Percentiles rank a stretch among this genome's conserved stretches.
Evolutionary conservation across 2,797 vertebrate species (phyloP).

Genomic region (Notamacropus eugenii): DNA sequence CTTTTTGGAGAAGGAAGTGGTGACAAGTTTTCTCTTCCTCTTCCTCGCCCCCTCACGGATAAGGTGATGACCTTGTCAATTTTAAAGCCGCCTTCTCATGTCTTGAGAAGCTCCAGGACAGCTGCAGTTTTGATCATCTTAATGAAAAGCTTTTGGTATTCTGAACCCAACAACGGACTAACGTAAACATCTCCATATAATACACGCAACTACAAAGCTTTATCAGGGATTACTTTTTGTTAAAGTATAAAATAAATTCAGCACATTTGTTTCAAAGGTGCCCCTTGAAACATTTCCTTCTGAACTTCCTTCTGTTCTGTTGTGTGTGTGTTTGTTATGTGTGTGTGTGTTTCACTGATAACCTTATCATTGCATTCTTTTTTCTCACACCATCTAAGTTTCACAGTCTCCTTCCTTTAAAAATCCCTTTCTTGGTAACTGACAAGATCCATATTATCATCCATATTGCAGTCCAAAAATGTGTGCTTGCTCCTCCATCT

Average conservation of each 20-base stretch:
- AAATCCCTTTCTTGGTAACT: neutral
- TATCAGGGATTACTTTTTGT: neutral
- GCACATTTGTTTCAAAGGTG: neutral
- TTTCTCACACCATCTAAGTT: neutral
- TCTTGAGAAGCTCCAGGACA: neutral
- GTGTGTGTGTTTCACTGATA: neutral
- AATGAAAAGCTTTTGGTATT: neutral
- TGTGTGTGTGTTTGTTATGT: too few species aligned
- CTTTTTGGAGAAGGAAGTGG: neutral
- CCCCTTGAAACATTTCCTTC: neutral
- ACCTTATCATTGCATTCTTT: neutral
- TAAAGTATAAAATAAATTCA: neutral
- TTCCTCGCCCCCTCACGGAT: neutral
- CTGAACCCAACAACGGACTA: neutral
- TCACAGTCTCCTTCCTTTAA: neutral
- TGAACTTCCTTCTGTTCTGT: neutral
- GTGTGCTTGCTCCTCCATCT: neutral
- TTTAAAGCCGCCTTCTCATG: neutral
- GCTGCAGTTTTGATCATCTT: neutral
- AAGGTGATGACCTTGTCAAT: neutral
- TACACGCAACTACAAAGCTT: neutral
- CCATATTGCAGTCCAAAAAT: neutral
- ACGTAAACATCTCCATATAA: neutral
- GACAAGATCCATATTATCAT: neutral
- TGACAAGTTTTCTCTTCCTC: too few species aligned